Evolutionary conservation across 2,888 invertebrate species (phyloP).

Genomic region (Pinctada fucata): DNA sequence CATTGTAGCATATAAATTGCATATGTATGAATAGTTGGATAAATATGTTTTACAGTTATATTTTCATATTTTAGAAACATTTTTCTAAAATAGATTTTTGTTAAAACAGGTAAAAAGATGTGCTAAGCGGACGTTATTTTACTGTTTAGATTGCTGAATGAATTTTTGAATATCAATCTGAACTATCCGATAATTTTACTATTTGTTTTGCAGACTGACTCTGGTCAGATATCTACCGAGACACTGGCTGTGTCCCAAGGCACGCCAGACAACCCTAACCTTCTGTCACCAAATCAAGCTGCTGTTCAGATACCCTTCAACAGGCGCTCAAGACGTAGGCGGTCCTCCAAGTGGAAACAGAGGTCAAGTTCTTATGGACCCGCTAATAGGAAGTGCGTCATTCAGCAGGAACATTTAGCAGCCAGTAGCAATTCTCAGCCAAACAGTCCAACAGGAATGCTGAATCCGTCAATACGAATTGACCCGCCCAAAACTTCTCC

Average conservation of each 20-base stretch:
- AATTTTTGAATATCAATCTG: too few relatives aligned
- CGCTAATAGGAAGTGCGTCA: slow-evolving; percentile 26
- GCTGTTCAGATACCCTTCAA: slow-evolving; percentile 46
- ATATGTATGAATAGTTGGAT: too few relatives aligned
- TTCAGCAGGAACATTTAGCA: slow-evolving; percentile 24
- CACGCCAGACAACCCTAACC: slow-evolving; percentile 38
- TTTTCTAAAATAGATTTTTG: too few relatives aligned
- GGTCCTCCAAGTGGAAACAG: slow-evolving; percentile 37
- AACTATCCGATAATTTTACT: too few relatives aligned
- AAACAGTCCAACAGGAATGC: slow-evolving; percentile 50
- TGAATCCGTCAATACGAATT: slow-evolving; percentile 55
- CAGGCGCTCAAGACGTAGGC: slow-evolving; percentile 40
- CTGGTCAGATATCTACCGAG: slow-evolving; percentile 29
- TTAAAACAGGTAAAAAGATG: too few relatives aligned
- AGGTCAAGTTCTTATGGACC: slow-evolving; percentile 51
- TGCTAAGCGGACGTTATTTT: too few relatives aligned
- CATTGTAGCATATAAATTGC: too few relatives aligned
- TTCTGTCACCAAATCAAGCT: slow-evolving; percentile 51
- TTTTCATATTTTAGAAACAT: too few relatives aligned
- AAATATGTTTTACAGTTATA: too few relatives aligned
- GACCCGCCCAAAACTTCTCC: slow-evolving; percentile 60
- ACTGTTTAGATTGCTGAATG: too few relatives aligned
- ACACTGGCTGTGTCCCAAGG: slow-evolving; percentile 29
- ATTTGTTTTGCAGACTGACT: slow-evolving; percentile 29
- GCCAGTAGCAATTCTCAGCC: slow-evolving; percentile 41